Evolutionary conservation across 1,140 invertebrate species (phyloP).

Genomic region (Nephila pilipes): DNA sequence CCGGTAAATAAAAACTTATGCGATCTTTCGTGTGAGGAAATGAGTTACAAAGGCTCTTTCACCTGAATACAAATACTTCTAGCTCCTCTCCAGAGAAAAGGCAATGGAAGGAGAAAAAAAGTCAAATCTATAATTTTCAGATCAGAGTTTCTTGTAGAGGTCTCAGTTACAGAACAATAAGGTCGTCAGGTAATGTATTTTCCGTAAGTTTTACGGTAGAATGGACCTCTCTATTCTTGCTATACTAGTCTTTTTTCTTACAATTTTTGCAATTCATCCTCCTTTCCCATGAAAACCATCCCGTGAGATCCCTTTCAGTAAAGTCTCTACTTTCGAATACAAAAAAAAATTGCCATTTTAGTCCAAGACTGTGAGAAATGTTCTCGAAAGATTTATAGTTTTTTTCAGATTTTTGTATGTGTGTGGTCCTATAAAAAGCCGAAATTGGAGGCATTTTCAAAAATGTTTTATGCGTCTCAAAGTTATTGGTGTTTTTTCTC

Average conservation of each 20-base stretch:
- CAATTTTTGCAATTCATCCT: background rate
- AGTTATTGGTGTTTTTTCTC: slow-evolving; percentile 25
- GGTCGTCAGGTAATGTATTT: slow-evolving; percentile 44
- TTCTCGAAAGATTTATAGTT: slow-evolving; percentile 26
- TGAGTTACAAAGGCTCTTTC: slow-evolving; percentile 5
- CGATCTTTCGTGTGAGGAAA: slow-evolving; percentile 40
- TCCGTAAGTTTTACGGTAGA: slow-evolving; percentile 21
- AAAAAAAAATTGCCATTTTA: slow-evolving; percentile 28
- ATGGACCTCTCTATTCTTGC: slow-evolving; percentile 21
- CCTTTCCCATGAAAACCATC: background rate
- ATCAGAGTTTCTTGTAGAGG: background rate
- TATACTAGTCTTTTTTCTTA: background rate
- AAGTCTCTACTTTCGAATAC: slow-evolving; percentile 10
- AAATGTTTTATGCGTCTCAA: background rate
- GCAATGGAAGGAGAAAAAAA: background rate
- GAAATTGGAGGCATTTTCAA: slow-evolving; percentile 11
- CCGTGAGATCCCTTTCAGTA: background rate
- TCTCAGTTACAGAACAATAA: slow-evolving; percentile 47
- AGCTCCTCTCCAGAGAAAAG: background rate
- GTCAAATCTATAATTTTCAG: slow-evolving; percentile 18
- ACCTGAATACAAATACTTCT: slow-evolving; percentile 36
- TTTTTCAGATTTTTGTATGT: background rate
- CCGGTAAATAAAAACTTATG: slow-evolving; percentile 12
- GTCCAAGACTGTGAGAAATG: slow-evolving; percentile 36
- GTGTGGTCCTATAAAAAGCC: slow-evolving; percentile 16